Evolutionary conservation across 2,797 vertebrate species (phyloP).

Genomic region (Syngnathus rostellatus): DNA sequence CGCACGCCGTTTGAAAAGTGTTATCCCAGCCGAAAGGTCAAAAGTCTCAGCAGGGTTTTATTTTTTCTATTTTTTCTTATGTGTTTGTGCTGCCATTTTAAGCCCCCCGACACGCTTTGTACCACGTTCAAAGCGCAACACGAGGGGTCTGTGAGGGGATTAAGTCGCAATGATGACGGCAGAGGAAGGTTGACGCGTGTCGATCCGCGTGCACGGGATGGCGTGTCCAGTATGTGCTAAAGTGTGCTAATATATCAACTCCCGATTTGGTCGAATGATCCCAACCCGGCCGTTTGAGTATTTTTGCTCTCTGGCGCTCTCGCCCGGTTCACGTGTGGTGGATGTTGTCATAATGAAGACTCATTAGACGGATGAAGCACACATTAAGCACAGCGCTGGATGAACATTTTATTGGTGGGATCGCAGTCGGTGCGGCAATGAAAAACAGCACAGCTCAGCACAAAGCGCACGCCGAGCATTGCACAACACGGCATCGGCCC

Average conservation of each 20-base stretch:
- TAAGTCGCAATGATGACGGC: constrained; percentile 65
- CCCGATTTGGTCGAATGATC: background rate
- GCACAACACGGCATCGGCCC: constrained; percentile 32
- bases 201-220: constrained; percentile 21
- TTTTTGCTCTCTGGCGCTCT: background rate
- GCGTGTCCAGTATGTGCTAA: background rate
- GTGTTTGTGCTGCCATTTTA: constrained; percentile 70
- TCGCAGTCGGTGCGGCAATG: background rate
- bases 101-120: constrained; percentile 71
- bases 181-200: constrained; percentile 36
- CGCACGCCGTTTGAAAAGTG: constrained; percentile 69
- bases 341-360: background rate
- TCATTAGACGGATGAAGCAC: background rate
- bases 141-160: constrained; percentile 73
- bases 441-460: constrained; percentile 10
- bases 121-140: constrained; percentile 71
- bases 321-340: background rate
- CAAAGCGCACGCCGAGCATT: constrained; percentile 33
- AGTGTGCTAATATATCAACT: background rate
- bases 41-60: constrained; percentile 67
- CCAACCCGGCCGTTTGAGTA: no score
- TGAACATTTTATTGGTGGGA: constrained; percentile 8
- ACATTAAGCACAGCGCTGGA: constrained; percentile 24
- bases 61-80: constrained; percentile 62
- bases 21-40: constrained; percentile 68